Conservation (phyloP, 2,113 vertebrate species). For the Chloropsis cyanopogon region DNA sequence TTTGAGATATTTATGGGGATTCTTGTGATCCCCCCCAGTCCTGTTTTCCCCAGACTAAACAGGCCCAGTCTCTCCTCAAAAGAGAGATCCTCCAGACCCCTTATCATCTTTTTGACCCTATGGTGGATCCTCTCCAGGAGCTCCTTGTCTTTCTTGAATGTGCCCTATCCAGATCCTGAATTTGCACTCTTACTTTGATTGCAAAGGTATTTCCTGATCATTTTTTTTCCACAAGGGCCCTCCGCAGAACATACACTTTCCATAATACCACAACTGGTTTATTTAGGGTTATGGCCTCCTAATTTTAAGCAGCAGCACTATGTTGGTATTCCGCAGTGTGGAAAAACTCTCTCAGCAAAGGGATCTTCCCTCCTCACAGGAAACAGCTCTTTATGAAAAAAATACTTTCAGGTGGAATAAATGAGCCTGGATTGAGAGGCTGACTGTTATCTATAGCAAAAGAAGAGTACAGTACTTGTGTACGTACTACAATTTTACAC, state of each 20-base stretch:
- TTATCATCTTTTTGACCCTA: not conserved
- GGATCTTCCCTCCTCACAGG: not conserved
- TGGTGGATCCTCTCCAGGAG: accelerated
- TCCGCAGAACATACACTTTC: not conserved
- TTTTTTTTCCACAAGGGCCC: not conserved
- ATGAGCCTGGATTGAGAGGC: not conserved
- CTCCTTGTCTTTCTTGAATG: accelerated
- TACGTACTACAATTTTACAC: not conserved
- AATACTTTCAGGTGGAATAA: not conserved
- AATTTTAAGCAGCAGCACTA: not conserved
- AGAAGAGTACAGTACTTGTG: not conserved
- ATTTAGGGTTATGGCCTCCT: not conserved
- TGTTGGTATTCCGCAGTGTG: not conserved
- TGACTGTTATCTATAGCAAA: not conserved
- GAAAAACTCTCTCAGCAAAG: not conserved
- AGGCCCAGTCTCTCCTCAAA: not conserved
- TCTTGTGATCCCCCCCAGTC: not conserved
- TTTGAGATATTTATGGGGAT: not conserved
- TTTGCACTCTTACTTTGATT: not conserved
- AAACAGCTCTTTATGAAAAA: not conserved
- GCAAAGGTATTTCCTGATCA: not conserved
- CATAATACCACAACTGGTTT: not conserved
- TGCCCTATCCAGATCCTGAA: not conserved
- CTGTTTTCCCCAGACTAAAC: not conserved
- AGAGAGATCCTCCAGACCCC: not conserved